These are phyloP conservation scores for Campylomormyrus numenius DNA, from an alignment of 2,113 vertebrate species.

Conservation along the genomic window DNA sequence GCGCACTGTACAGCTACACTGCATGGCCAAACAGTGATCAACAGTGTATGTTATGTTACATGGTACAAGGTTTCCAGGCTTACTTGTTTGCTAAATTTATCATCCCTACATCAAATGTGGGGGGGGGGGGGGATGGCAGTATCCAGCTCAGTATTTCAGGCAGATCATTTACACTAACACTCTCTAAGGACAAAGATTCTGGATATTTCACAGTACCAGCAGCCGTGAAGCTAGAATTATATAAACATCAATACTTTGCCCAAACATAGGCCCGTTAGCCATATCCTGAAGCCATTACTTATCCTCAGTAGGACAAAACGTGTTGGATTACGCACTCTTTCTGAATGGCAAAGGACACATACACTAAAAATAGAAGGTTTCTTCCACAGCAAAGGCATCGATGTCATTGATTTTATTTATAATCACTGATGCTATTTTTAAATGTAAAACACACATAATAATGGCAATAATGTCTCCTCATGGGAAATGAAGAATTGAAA, in stretches of 20 bases:
- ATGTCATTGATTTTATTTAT: neutral
- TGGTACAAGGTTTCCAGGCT: neutral
- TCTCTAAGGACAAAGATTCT: neutral
- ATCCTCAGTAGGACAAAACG: slow-evolving; percentile 3
- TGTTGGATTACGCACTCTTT: slow-evolving; percentile 5
- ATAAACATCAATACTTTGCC: slow-evolving; percentile 23
- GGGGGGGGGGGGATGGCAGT: neutral
- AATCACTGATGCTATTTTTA: neutral
- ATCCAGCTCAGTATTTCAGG: slow-evolving; percentile 9
- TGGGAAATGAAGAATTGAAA: neutral
- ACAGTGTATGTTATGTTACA: neutral
- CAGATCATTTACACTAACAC: slow-evolving; percentile 2
- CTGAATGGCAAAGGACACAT: neutral
- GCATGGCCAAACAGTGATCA: neutral
- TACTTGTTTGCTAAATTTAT: neutral
- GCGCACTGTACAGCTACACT: neutral
- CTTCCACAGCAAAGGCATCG: neutral
- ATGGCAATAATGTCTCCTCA: neutral
- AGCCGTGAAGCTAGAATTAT: slow-evolving; percentile 18
- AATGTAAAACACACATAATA: neutral
- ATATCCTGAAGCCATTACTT: neutral
- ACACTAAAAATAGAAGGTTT: slow-evolving; percentile 8
- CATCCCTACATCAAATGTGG: neutral
- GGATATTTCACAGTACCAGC: slow-evolving; percentile 5
- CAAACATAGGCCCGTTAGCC: slow-evolving; percentile 8